phyloP scores from a whole-genome alignment of 2,113 vertebrate genomes.

The Pteropus alecto region DNA sequence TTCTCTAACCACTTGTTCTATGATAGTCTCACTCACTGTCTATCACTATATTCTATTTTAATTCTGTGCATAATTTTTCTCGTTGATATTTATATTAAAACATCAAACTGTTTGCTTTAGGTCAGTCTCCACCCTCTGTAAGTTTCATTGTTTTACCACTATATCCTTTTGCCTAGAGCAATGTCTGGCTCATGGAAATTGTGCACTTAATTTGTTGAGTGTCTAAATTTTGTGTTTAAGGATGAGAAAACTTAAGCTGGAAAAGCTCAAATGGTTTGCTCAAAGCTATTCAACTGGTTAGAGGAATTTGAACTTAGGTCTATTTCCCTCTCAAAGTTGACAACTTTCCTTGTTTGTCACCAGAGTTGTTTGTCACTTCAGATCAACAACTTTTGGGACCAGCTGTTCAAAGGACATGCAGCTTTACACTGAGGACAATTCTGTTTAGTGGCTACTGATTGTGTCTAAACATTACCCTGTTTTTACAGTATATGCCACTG shows the following conservation, averaged over 20 bases:
- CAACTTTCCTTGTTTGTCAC: background rate
- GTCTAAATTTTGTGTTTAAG: background rate
- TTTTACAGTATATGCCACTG: background rate
- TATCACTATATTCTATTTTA: background rate
- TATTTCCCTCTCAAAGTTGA: background rate
- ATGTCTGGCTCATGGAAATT: background rate
- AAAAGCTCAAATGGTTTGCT: background rate
- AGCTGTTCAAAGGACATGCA: background rate
- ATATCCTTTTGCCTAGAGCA: background rate
- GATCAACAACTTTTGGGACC: background rate
- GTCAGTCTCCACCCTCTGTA: background rate
- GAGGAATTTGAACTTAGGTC: background rate
- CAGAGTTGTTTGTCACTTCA: background rate
- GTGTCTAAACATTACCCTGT: background rate
- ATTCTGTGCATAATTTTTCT: background rate
- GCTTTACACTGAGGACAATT: background rate
- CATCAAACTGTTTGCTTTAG: background rate
- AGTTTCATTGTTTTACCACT: background rate
- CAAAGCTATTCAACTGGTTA: background rate
- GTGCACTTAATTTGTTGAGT: background rate
- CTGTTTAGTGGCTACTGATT: background rate
- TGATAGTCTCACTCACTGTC: background rate
- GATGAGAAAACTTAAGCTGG: background rate
- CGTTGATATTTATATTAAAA: background rate
- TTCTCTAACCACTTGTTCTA: background rate